A percentile compares a stretch with the other conserved stretches of the same genome.
Conservation (phyloP, 2,113 vertebrate species). For the Tupaia chinensis region DNA sequence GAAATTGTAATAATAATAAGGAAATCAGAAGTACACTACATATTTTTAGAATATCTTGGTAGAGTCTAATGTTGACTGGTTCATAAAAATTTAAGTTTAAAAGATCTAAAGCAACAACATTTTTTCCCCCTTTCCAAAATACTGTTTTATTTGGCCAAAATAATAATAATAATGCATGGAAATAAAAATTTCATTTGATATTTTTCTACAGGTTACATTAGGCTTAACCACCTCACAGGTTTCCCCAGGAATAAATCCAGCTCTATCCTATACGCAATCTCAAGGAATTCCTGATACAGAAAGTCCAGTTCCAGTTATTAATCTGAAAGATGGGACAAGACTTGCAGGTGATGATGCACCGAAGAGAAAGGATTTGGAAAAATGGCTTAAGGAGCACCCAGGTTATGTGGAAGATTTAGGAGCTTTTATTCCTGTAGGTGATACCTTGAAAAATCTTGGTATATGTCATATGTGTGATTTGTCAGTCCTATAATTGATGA, state of each 20-base stretch:
- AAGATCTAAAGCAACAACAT: neutral
- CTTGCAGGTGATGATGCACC: slow-evolving; percentile 98
- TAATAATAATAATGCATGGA: slow-evolving; percentile 15
- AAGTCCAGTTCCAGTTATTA: slow-evolving; percentile 96
- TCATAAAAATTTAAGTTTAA: slow-evolving; percentile 31
- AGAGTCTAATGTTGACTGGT: neutral
- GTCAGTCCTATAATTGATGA: neutral
- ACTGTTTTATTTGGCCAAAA: neutral
- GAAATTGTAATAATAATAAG: neutral
- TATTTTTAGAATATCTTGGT: neutral
- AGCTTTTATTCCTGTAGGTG: slow-evolving; percentile 96
- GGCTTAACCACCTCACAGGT: slow-evolving; percentile 91
- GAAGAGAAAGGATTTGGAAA: slow-evolving; percentile 94
- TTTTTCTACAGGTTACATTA: slow-evolving; percentile 89
- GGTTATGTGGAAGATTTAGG: slow-evolving; percentile 98
- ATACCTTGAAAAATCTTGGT: slow-evolving; percentile 27
- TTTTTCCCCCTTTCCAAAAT: slow-evolving; percentile 9
- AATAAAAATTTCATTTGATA: slow-evolving; percentile 21
- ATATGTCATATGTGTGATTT: neutral
- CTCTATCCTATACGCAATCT: slow-evolving; percentile 85
- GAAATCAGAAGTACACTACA: neutral
- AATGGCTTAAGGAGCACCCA: slow-evolving; percentile 96
- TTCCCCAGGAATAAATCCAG: slow-evolving; percentile 85
- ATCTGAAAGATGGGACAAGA: slow-evolving; percentile 97
- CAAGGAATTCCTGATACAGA: slow-evolving; percentile 91